A percentile compares a stretch with the other conserved stretches of the same genome.
phyloP scores from a whole-genome alignment of 2,797 vertebrate genomes.

The Paramormyrops hopkinsi region DNA sequence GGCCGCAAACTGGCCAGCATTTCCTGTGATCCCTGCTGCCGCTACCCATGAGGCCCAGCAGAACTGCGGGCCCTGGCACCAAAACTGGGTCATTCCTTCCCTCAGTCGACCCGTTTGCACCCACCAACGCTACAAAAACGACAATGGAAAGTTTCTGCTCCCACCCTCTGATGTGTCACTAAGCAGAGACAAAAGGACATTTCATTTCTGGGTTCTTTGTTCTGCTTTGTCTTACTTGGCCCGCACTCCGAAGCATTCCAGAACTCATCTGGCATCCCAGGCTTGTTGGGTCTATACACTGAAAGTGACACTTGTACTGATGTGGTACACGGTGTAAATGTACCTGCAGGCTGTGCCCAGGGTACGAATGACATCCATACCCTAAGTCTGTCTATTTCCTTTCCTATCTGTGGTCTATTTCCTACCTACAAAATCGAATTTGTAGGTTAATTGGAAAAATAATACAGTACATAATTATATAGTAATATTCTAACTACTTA shows the following conservation, averaged over 20 bases:
- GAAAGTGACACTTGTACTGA: background rate
- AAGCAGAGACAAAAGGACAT: slow-evolving; percentile 42
- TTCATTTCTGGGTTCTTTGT: slow-evolving; percentile 14
- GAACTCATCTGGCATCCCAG: background rate
- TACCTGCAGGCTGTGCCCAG: background rate
- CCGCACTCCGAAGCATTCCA: background rate
- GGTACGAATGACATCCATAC: background rate
- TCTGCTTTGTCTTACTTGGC: background rate
- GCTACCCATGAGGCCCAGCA: background rate
- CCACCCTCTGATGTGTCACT: slow-evolving; percentile 35
- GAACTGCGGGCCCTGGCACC: slow-evolving; percentile 25
- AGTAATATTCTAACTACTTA: background rate
- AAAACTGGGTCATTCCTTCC: slow-evolving; percentile 45
- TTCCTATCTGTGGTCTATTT: too few species aligned
- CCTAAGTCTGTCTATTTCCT: background rate
- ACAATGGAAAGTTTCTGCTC: slow-evolving; percentile 45
- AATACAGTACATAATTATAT: background rate
- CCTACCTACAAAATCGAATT: background rate
- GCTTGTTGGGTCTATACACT: background rate
- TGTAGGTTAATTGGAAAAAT: background rate
- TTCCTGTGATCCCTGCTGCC: slow-evolving; percentile 15
- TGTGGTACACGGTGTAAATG: background rate
- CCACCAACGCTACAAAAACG: slow-evolving; percentile 19
- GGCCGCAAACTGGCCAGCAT: slow-evolving; percentile 31
- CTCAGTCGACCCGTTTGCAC: slow-evolving; percentile 28